Conservation (phyloP, 1,140 invertebrate genomes). For the Drosophila arawakana region DNA sequence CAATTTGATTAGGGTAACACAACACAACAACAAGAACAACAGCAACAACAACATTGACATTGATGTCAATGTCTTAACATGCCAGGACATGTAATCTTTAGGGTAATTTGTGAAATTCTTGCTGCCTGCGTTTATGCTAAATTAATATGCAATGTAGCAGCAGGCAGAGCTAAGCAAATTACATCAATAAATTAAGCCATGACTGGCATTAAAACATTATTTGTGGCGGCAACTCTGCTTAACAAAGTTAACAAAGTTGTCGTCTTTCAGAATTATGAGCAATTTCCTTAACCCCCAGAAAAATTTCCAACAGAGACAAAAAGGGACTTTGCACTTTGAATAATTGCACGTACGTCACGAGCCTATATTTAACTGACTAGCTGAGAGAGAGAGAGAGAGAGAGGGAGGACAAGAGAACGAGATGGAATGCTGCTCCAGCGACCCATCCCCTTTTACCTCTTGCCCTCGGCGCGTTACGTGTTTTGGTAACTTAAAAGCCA, state of each 20-base stretch:
- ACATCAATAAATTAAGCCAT: slow-evolving; percentile 70
- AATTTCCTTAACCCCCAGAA: slow-evolving; percentile 53
- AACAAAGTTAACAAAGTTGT: slow-evolving; percentile 69
- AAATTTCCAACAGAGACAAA: neutral
- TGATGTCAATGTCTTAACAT: slow-evolving; percentile 34
- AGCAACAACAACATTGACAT: slow-evolving; percentile 29
- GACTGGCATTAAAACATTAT: slow-evolving; percentile 58
- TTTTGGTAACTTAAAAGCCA: slow-evolving; percentile 43
- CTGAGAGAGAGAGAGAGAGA: neutral
- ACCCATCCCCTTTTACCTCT: neutral
- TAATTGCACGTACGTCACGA: slow-evolving; percentile 67
- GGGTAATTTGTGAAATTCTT: slow-evolving; percentile 66
- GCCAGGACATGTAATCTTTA: slow-evolving; percentile 64
- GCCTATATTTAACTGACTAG: slow-evolving; percentile 39
- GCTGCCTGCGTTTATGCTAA: slow-evolving; percentile 64
- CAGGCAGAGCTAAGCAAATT: slow-evolving; percentile 61
- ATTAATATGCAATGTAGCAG: slow-evolving; percentile 66
- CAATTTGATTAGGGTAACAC: slow-evolving; percentile 81
- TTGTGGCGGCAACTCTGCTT: slow-evolving; percentile 11
- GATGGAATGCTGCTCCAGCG: neutral
- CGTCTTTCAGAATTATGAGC: slow-evolving; percentile 58
- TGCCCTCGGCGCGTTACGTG: slow-evolving; percentile 30
- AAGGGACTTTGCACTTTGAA: slow-evolving; percentile 71
- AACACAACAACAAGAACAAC: too few relatives aligned
- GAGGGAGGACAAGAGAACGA: neutral